Evolutionary conservation across 2,888 invertebrate species (phyloP), one percentile per base, ranked within the genome.

Genomic region (Drosophila birchii): DNA sequence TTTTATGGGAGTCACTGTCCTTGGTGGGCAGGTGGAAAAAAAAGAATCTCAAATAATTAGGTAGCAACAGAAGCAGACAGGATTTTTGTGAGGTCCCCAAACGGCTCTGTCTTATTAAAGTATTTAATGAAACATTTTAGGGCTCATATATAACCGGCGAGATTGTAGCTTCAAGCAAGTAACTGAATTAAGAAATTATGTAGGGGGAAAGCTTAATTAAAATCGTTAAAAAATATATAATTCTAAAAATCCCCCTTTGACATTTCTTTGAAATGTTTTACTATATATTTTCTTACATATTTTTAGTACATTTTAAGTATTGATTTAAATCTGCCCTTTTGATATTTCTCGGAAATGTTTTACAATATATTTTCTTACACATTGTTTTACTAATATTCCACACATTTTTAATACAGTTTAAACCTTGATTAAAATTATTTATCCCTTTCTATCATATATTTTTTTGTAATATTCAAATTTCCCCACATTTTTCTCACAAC

Each of bases 1-100:
- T 68, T 76, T 75, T 64, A 68, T 68, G 56, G 34, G 29, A 38
- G 16, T 20, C 67, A 38, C 29, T 64, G 75, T 38, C 76, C 68
- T 54, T 58, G 57, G 75, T 32, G 57, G 45, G 23, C 49, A 58
- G 57, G 57, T 47, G 39, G 11, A 34, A 56, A 56, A 39, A 53
- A 53, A 67, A 73, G 38, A 57, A 57, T n/a, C 38, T 26, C 47
- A 70, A 68, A 70, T 68, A 68, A 68, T 68, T 68, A 68, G 68
- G 58, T 36, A n/a, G 57, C 71, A 23, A n/a, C 29, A 20, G 57
- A 8, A 29, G 29, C 29, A 43, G 73, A 29, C 57, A 16, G 20
- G 54, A 36, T 38, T 54, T 54, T 54, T 54, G 53, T 49, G 20
- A n/a, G 20, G 29, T 38, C 49, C 23, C 54, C 45, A 39, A 41